phyloP scores from a whole-genome alignment of 2,113 vertebrate genomes.

The Oncorhynchus clarkii region DNA sequence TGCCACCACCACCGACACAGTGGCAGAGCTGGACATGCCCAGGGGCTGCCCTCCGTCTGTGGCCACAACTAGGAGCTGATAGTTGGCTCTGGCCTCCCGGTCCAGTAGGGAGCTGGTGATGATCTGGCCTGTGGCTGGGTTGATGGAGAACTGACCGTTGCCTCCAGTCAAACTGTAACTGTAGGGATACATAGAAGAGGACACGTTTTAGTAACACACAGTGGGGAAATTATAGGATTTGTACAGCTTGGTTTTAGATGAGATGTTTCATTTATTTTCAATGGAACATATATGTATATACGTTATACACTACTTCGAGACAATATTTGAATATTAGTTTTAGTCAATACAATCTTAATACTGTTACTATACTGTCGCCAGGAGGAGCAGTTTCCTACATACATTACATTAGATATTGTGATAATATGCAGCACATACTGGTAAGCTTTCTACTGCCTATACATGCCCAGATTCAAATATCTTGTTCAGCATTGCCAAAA shows the following conservation, averaged over 20 bases:
- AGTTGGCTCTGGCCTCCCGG: constrained; percentile 82
- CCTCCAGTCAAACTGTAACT: constrained; percentile 91
- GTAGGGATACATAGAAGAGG: constrained; percentile 30
- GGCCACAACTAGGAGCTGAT: constrained; percentile 89
- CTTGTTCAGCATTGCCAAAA: neutral
- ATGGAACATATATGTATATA: too few relatives aligned
- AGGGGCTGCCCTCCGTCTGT: constrained; percentile 83
- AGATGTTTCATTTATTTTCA: too few relatives aligned
- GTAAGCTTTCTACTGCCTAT: too few relatives aligned
- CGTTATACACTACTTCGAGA: too few relatives aligned
- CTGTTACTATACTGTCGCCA: too few relatives aligned
- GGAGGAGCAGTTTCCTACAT: too few relatives aligned
- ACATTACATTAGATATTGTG: too few relatives aligned
- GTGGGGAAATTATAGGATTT: neutral
- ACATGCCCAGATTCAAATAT: neutral
- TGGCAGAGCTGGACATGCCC: constrained; percentile 87
- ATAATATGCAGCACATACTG: too few relatives aligned
- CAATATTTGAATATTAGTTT: too few relatives aligned
- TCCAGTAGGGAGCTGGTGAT: constrained; percentile 93
- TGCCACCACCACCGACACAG: constrained; percentile 80
- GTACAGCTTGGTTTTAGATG: neutral
- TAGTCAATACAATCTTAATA: too few relatives aligned
- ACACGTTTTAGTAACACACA: neutral
- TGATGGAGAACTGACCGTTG: constrained; percentile 92
- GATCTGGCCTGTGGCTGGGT: constrained; percentile 94